Evolutionary conservation across 2,888 invertebrate genomes (phyloP).

Genomic region (Cybosia mesomella): DNA sequence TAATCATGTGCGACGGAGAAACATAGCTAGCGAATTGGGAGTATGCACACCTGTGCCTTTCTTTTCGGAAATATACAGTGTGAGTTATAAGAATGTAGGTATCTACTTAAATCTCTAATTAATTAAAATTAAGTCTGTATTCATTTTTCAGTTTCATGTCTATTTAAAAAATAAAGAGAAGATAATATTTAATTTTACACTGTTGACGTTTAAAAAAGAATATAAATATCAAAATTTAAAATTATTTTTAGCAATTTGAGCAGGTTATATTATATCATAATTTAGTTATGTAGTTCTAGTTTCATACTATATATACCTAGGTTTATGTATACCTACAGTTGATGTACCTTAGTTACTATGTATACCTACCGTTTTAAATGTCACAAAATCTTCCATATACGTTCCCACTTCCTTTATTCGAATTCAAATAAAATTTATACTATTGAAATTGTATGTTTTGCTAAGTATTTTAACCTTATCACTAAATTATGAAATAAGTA

Average conservation of each 20-base stretch:
- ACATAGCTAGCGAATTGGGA: background rate
- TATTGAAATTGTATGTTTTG: background rate
- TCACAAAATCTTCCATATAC: conserved; percentile 4
- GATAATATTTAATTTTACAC: background rate
- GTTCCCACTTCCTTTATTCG: background rate
- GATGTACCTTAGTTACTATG: background rate
- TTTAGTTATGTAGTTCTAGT: no score
- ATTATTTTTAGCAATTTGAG: background rate
- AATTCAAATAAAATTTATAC: background rate
- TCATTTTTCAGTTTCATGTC: background rate
- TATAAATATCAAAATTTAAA: background rate
- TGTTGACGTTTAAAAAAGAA: background rate
- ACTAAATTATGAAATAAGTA: background rate
- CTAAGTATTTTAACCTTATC: background rate
- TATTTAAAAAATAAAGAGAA: background rate
- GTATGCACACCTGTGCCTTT: background rate
- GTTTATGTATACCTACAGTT: no score
- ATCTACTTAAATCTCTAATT: background rate
- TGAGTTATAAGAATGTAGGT: background rate
- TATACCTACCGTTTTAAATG: background rate
- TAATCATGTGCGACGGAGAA: no score
- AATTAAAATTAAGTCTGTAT: background rate
- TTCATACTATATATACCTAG: no score
- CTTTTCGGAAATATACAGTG: background rate
- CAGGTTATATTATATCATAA: background rate